Evolutionary conservation across 2,888 invertebrate genomes (phyloP), one percentile per base, ranked within the genome.

Genomic region (Campopleginae sp.): DNA sequence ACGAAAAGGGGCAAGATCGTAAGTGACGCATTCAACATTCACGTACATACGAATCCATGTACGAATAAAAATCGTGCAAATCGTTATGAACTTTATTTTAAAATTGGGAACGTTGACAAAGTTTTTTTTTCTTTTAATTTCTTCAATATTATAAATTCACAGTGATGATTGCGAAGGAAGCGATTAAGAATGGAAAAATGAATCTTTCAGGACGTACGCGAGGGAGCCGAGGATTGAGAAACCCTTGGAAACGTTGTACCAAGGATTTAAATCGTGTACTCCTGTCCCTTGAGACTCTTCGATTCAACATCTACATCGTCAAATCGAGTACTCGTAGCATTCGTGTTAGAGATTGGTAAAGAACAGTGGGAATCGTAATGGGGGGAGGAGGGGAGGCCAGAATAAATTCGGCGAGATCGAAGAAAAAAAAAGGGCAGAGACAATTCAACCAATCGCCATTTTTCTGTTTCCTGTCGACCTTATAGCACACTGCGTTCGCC

Each of bases 401-500:
- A 44, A 70, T 72, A 38, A 54, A 72, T 72, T 72, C 71, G 58
- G 46, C 5, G 38, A 5, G 42, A 77, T 54, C 46, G 65, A 23
- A 33, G 66, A 17, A 31, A 61, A 71, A 31, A 38, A 74, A 74
- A 54, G 66, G 27, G 23, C 17, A 3, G n/a, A 23, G n/a, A 14
- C 58, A 27, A 74, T 75, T 51, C 84, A 74, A 27, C 80, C 88
- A 87, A 87, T 86, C 86, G 86, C 82, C 77, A 85, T 88, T 90
- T 90, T 90, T 88, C 87, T 44, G 71, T 85, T 85, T 82, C 82
- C 85, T 79, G 54, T 79, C 85, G 85, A 85, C 85, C 82, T 86
- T 65, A 48, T 61, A 48, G 46, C 17, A n/a, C 33, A 48, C 54
- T 51, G 5, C n/a, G 19, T 23, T 54, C 63, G 19, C 42, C 46